Conservation (phyloP, 1,140 invertebrate genomes). For the Drosophila sechellia region DNA sequence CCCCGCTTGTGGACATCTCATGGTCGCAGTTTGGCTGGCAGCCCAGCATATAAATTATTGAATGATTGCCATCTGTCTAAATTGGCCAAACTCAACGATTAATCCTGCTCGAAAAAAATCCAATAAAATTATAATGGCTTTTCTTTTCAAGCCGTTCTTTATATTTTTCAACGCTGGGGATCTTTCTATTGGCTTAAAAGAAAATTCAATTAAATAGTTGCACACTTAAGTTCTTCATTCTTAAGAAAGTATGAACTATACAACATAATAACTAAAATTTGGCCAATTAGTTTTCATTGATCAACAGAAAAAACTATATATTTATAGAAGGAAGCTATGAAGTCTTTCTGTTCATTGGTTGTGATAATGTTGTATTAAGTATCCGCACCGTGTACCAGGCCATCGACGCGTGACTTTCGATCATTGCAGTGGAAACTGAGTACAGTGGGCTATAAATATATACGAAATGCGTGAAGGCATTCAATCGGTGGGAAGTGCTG, state of each 20-base stretch:
- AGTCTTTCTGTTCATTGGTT: neutral
- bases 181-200: neutral
- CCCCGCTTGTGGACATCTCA: slow-evolving; percentile 27
- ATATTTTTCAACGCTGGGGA: neutral
- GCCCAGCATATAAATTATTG: slow-evolving; percentile 51
- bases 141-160: neutral
- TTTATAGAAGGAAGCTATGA: neutral
- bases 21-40: slow-evolving; percentile 38
- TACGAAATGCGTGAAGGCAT: slow-evolving; percentile 3
- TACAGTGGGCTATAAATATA: slow-evolving; percentile 41
- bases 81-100: slow-evolving; percentile 62
- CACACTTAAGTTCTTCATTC: too few species aligned
- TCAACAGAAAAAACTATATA: neutral
- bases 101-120: slow-evolving; percentile 34
- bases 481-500: neutral
- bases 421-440: slow-evolving; percentile 43
- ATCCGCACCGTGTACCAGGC: slow-evolving; percentile 11
- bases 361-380: slow-evolving; percentile 12
- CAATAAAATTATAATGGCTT: slow-evolving; percentile 2
- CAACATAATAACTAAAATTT: neutral
- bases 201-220: neutral
- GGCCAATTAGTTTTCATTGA: neutral
- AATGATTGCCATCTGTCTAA: slow-evolving; percentile 76
- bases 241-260: too few species aligned
- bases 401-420: slow-evolving; percentile 53